Percentiles rank a stretch among this genome's conserved stretches.
Evolutionary conservation across 2,888 invertebrate species (phyloP).

Genomic region (Drosophila cognata): DNA sequence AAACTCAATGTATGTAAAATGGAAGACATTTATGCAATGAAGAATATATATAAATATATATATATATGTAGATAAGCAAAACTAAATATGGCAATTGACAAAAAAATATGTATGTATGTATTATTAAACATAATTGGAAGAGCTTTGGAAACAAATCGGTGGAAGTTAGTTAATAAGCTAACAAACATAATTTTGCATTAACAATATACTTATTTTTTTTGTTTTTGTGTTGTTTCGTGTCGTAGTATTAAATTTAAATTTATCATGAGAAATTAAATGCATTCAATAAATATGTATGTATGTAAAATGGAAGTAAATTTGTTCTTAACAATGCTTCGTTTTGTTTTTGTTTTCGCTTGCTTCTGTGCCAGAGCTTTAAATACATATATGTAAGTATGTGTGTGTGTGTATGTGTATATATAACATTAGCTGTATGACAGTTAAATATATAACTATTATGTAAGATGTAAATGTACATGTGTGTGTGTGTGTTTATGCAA

Average conservation of each 20-base stretch:
- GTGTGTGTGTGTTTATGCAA: conserved; percentile 27
- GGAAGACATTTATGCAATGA: conserved; percentile 71
- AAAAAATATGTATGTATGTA: conserved; percentile 44
- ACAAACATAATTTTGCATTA: conserved; percentile 72
- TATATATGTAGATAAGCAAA: conserved; percentile 32
- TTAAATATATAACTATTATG: conserved; percentile 50
- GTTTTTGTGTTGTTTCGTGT: conserved; percentile 33
- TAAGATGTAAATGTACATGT: conserved; percentile 38
- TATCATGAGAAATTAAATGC: conserved; percentile 80
- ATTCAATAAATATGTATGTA: conserved; percentile 69
- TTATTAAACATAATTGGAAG: conserved; percentile 71
- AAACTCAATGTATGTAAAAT: conserved; percentile 57
- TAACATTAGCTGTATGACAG: conserved; percentile 66
- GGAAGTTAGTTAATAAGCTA: conserved; percentile 76
- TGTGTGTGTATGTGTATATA: conserved; percentile 34
- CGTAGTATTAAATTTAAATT: conserved; percentile 59
- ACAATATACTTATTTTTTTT: conserved; percentile 56
- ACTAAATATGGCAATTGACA: conserved; percentile 72
- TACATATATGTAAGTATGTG: conserved; percentile 53
- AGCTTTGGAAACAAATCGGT: conserved; percentile 80
- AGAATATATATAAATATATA: neutral
- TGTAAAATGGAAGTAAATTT: conserved; percentile 80
- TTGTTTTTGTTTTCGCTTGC: conserved; percentile 29
- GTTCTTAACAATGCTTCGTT: conserved; percentile 76
- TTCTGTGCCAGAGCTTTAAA: conserved; percentile 59